Evolutionary conservation across 2,113 vertebrate species (phyloP), one percentile per base, ranked within the genome.

Genomic region (Callocephalon fimbriatum): DNA sequence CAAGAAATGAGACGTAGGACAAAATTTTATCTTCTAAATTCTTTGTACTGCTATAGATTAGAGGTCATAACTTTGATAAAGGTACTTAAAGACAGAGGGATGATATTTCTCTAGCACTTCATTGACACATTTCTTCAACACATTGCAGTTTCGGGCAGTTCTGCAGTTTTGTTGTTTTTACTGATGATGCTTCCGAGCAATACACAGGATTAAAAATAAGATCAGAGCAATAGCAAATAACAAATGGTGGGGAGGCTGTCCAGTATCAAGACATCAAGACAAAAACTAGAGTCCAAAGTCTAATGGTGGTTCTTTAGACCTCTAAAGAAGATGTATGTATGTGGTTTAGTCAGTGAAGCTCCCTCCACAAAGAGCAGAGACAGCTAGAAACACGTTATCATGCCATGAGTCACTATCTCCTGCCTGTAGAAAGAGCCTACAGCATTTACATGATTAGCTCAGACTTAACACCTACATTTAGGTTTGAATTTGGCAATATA

Each of bases 381-480:
- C 93, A 86, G 45, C 75, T 88, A 38, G 76, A 92, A 88, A 20
- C 58, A 21, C 2, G 1, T 51, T 90, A 18, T 32, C 63, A 5
- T 18, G 48, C 48, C 40, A 80, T 96, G 86, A 97, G 71, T 95
- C 96, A 97, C 27, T 9, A 15, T 20, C 84, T 91, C 26, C 67
- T 31, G 48, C 82, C 71, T 84, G 56, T 32, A 76, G 62, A 79
- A 92, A 73, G 75, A 83, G 45, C 88, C 82, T 73, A 70, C 71
- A 66, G 53, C 37, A 88, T 92, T 95, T 90, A 90, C 59, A 80
- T 54, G n/a, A 88, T 73, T 92, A 86, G 58, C 81, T 93, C 71
- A 88, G 93, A 80, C 75, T 80, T 86, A 65, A 86, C 93, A 93
- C 92, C 95, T 90, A 95, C 95, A 50, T 58, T 86, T 73, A 70